These are phyloP conservation scores for Sylvilagus bachmani DNA, from an alignment of 2,113 vertebrate genomes.

Conservation along the genomic window DNA sequence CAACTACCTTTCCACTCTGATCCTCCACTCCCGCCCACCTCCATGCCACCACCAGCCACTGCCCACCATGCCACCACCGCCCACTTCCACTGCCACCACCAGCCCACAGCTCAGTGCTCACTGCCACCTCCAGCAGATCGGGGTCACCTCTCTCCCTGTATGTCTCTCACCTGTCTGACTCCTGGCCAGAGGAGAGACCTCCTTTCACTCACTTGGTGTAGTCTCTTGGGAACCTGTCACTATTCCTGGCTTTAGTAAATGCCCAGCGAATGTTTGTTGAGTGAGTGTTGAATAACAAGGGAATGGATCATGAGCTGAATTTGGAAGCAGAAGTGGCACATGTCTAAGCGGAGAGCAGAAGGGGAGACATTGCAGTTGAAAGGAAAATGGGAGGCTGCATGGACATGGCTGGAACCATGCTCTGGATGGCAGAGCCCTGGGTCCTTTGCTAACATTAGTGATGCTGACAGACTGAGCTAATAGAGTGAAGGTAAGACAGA, in stretches of 20 bases:
- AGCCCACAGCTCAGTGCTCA: too few species aligned
- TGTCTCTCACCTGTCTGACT: not conserved
- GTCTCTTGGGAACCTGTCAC: not conserved
- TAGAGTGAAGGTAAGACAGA: not conserved
- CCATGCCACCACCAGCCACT: not conserved
- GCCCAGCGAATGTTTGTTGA: too few species aligned
- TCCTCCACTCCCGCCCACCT: not conserved
- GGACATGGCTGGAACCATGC: not conserved
- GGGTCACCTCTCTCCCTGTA: too few species aligned
- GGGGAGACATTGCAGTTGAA: not conserved
- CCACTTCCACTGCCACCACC: not conserved
- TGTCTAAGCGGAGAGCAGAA: not conserved
- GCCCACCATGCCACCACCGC: not conserved
- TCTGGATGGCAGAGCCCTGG: accelerated
- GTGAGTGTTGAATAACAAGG: not conserved
- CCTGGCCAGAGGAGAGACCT: not conserved
- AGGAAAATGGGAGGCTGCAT: not conserved
- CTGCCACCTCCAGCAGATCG: too few species aligned
- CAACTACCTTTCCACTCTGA: not conserved
- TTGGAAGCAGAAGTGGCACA: not conserved
- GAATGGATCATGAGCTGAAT: not conserved
- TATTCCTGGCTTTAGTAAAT: too few species aligned
- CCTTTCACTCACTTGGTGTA: not conserved
- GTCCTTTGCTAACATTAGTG: not conserved
- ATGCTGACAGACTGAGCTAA: too few species aligned